These are phyloP conservation scores for Drosophila erecta DNA, from an alignment of 1,140 invertebrate genomes.

Conservation along the genomic window DNA sequence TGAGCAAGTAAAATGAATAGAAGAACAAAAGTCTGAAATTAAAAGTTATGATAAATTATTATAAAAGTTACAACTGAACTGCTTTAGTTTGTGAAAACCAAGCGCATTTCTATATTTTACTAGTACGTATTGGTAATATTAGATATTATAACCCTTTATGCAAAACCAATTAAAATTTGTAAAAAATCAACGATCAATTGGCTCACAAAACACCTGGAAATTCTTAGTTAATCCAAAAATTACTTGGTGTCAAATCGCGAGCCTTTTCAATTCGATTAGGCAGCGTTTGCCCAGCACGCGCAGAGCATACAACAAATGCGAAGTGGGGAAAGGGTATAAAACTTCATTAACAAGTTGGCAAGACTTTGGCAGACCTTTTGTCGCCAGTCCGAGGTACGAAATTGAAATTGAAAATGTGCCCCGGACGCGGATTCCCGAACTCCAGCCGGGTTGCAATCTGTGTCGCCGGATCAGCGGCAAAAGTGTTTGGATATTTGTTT, in stretches of 20 bases:
- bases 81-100: no score
- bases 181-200: not conserved
- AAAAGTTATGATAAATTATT: no score
- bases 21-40: no score
- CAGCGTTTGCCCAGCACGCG: constrained; percentile 29
- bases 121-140: not conserved
- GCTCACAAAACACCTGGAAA: not conserved
- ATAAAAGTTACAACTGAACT: not conserved
- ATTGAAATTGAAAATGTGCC: constrained; percentile 49
- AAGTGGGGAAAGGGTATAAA: constrained; percentile 20
- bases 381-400: constrained; percentile 53
- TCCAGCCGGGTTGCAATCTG: constrained; percentile 58
- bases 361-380: constrained; percentile 68
- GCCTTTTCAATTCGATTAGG: constrained; percentile 20
- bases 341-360: constrained; percentile 55
- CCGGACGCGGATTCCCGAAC: constrained; percentile 12
- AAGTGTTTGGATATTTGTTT: constrained; percentile 82
- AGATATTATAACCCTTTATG: not conserved
- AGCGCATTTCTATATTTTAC: no score
- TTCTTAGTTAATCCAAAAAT: constrained; percentile 3
- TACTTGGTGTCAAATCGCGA: constrained; percentile 19
- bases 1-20: no score
- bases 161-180: not conserved
- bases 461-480: constrained; percentile 78
- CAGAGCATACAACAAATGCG: constrained; percentile 1